Evolutionary conservation across 2,113 vertebrate species (phyloP), one percentile per base, ranked within the genome.

Genomic region (Trochalopteron elliotii): DNA sequence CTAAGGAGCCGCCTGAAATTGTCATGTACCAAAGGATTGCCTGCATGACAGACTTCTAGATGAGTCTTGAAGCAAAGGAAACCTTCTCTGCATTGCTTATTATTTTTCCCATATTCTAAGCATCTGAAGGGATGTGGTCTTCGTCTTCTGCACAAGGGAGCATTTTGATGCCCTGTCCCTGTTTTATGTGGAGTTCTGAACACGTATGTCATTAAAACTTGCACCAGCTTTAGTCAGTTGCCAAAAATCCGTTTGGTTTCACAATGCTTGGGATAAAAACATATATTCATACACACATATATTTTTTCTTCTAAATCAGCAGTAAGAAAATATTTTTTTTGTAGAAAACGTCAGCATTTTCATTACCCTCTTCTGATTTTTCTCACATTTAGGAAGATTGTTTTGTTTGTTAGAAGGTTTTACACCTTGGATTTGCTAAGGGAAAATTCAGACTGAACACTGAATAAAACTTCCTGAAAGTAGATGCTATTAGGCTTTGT

Each of bases 401-500:
- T 16, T 60, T 77, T 57, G 2, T 56, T 85, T 71, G 10, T 55
- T 77, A 63, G 23, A 76, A 50, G 33, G 25, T 83, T 92, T 93
- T 93, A 83, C 21, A 94, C 16, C 18, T 77, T 55, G 11, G 20
- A 89, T 78, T 40, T 86, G 68, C 31, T 63, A 80, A 86, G 45
- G 40, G 45, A 94, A 93, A 94, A 85, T 57, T 90, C 53, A 76
- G 15, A 28, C 31, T 39, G 56, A 93, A 79, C 39, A 39, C 16
- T 67, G 59, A 70, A 59, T 89, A 83, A 95, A 94, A 94, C 50
- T 79, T 94, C 65, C 87, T 79, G 65, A 71, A 87, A 89, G 28
- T 53, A 87, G 53, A 76, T n/a, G 25, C 8, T 94, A 19, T 76
- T 85, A 76, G 10, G 7, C 14, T 63, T 55, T 49, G 44, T 70